phyloP scores from a whole-genome alignment of 2,797 vertebrate species.

The Tachyglossus aculeatus region DNA sequence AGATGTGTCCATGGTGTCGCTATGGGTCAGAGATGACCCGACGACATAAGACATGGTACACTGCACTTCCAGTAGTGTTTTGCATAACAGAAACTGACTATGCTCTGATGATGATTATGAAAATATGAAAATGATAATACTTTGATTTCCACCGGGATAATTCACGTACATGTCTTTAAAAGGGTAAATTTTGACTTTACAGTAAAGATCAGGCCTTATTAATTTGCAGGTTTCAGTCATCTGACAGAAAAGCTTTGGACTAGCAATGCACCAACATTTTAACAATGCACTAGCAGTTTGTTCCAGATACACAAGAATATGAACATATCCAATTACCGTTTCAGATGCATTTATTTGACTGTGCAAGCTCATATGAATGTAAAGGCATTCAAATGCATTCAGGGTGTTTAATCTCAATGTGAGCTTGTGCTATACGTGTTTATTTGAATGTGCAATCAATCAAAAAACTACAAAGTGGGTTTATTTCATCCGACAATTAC shows the following conservation, averaged over 20 bases:
- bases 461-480: conserved; percentile 39
- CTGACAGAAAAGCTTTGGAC: conserved; percentile 9
- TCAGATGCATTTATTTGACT: conserved; percentile 44
- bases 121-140: too few species aligned
- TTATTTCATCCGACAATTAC: conserved; percentile 24
- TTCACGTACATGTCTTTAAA: background rate
- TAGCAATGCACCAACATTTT: conserved; percentile 21
- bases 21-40: too few species aligned
- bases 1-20: too few species aligned
- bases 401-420: too few species aligned
- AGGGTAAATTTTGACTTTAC: background rate
- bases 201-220: background rate
- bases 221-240: background rate
- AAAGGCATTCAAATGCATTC: conserved; percentile 50
- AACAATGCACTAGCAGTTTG: conserved; percentile 32
- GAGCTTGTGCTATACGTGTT: too few species aligned
- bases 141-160: background rate
- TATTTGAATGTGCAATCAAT: conserved; percentile 54
- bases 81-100: too few species aligned
- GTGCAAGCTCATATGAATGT: conserved; percentile 32
- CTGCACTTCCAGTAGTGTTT: too few species aligned
- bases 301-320: conserved; percentile 3
- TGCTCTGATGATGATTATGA: too few species aligned
- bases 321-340: background rate
- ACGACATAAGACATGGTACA: too few species aligned